A percentile compares a stretch with the other conserved stretches of the same genome.
Evolutionary conservation across 1,140 invertebrate genomes (phyloP).

Genomic region (Drosophila arizonae): DNA sequence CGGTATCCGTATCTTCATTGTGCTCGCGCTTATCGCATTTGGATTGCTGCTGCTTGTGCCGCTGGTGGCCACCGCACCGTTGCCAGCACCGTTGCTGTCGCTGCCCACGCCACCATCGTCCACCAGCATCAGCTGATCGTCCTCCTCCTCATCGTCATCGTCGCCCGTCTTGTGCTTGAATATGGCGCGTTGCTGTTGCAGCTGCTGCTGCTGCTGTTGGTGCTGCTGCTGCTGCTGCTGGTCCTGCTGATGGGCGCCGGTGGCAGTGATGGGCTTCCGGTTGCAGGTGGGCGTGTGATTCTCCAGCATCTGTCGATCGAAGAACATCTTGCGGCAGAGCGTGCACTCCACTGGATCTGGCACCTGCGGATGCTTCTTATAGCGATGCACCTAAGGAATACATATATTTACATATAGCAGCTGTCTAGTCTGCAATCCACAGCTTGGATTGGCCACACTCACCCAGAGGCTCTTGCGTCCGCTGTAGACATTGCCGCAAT

Average conservation of each 20-base stretch:
- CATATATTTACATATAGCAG: no score
- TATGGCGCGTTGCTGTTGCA: slow-evolving; percentile 19
- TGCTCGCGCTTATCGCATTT: not conserved
- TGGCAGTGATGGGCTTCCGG: slow-evolving; percentile 74
- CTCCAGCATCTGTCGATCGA: slow-evolving; percentile 79
- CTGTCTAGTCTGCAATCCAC: no score
- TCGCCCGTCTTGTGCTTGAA: slow-evolving; percentile 79
- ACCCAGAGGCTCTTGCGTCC: slow-evolving; percentile 82
- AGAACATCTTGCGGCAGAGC: slow-evolving; percentile 79
- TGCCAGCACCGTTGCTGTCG: slow-evolving; percentile 7
- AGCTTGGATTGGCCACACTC: not conserved
- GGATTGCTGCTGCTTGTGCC: slow-evolving; percentile 9
- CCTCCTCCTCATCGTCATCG: slow-evolving; percentile 72
- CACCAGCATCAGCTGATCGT: slow-evolving; percentile 43
- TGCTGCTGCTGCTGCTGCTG: slow-evolving; percentile 33
- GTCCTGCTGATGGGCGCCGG: slow-evolving; percentile 66
- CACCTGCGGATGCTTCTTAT: slow-evolving; percentile 82
- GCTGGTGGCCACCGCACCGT: not conserved
- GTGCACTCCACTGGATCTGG: slow-evolving; percentile 77
- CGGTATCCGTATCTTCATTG: slow-evolving; percentile 70
- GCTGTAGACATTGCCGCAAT: slow-evolving; percentile 82
- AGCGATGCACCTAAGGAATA: slow-evolving; percentile 72
- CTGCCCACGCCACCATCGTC: slow-evolving; percentile 28
- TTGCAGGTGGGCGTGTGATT: slow-evolving; percentile 80
- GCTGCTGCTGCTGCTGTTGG: slow-evolving; percentile 19